Evolutionary conservation across 2,797 vertebrate species (phyloP).

Genomic region (Pantherophis vulpinus): DNA sequence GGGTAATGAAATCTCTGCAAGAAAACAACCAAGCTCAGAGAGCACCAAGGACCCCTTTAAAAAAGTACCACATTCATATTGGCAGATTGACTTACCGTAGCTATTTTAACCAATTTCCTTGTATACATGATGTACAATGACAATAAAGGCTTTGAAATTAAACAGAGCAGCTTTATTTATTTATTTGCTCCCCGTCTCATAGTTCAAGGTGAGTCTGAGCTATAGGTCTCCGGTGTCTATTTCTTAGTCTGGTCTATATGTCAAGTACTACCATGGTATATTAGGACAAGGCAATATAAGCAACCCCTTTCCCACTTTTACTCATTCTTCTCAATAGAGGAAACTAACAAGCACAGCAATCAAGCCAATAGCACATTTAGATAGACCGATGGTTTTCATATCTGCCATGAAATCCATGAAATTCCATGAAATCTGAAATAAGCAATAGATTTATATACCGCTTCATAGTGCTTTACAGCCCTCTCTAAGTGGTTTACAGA

Average conservation of each 20-base stretch:
- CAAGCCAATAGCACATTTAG: neutral
- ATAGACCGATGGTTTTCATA: neutral
- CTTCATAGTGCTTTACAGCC: too few species aligned
- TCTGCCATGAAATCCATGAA: neutral
- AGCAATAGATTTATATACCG: too few species aligned
- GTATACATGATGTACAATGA: too few species aligned
- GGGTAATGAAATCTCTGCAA: neutral
- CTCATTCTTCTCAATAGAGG: neutral
- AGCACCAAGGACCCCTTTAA: too few species aligned
- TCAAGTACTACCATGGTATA: neutral
- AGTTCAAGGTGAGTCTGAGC: too few species aligned
- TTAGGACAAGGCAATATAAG: neutral
- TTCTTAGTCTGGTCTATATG: neutral
- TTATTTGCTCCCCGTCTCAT: too few species aligned
- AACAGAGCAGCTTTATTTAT: neutral
- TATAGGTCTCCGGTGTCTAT: neutral
- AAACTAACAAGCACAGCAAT: neutral
- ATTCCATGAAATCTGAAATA: neutral
- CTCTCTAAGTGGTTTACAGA: too few species aligned
- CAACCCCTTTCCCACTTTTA: neutral
- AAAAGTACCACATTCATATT: neutral
- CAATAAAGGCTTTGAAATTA: too few species aligned
- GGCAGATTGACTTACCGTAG: neutral
- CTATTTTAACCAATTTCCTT: neutral
- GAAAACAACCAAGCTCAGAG: neutral